Evolutionary conservation across 2,888 invertebrate species (phyloP).

Genomic region (Eilema sororculum): DNA sequence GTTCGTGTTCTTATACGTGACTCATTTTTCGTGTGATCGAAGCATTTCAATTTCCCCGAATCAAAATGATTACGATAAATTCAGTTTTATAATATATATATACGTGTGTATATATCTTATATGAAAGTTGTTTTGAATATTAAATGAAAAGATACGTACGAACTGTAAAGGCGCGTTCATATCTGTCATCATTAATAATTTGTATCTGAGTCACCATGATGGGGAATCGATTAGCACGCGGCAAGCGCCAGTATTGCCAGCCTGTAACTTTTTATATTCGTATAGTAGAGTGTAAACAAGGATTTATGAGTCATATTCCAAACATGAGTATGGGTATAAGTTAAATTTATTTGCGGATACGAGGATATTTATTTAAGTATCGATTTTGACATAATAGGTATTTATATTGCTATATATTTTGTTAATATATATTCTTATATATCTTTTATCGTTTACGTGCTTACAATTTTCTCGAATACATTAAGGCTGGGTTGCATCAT

Average conservation of each 20-base stretch:
- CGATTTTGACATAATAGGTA: background rate
- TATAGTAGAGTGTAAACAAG: conserved; percentile 32
- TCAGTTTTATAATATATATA: background rate
- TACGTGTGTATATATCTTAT: background rate
- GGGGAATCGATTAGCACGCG: conserved; percentile 26
- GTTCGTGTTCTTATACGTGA: conserved; percentile 2
- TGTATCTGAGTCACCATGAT: conserved; percentile 27
- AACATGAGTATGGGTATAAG: background rate
- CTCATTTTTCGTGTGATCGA: conserved; percentile 9
- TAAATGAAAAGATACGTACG: conserved; percentile 7
- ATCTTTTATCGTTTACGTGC: background rate
- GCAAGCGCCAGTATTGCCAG: conserved; percentile 38
- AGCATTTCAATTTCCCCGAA: background rate
- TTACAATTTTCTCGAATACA: no score
- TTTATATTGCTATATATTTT: background rate
- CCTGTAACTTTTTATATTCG: conserved; percentile 23
- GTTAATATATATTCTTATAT: no score
- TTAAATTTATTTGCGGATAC: background rate
- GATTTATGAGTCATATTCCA: background rate
- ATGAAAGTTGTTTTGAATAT: conserved; percentile 4
- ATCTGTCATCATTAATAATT: conserved; percentile 30
- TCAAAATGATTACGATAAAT: conserved; percentile 1
- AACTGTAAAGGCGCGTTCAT: conserved; percentile 15
- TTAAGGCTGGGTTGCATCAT: no score
- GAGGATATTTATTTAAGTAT: conserved; percentile 2